Evolutionary conservation across 2,113 vertebrate genomes (phyloP), one percentile per base, ranked within the genome.

Genomic region (Otolemur garnettii): DNA sequence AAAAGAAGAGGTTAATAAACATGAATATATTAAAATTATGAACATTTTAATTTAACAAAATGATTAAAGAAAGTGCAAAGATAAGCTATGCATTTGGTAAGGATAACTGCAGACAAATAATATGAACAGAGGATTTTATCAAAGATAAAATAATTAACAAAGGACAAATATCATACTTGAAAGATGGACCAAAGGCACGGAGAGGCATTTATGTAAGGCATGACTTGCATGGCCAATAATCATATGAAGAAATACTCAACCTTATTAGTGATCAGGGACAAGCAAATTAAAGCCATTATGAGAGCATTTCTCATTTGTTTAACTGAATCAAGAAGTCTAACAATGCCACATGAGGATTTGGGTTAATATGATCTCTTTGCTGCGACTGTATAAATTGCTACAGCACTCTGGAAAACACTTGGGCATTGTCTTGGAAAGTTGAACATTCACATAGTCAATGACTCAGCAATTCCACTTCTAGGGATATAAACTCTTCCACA

Each of bases 61-160:
- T 62, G 15, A 59, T 69, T 57, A 81, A 79, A 59, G 30, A 60
- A 92, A 81, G 12, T 71, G 10, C 74, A 93, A 92, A 87, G 57
- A 60, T 77, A 86, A 72, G 59, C 18, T 74, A 28, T 82, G 92
- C 83, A 42, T 53, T 89, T 8, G 17, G 66, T 74, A 53, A 95
- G 53, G 17, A 42, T 62, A 79, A 83, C 72, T 96, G n/a, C 3
- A 87, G 42, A 68, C 33, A 88, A 90, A 89, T 62, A 53, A 38
- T 33, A 55, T 30, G 50, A 89, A 85, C 5, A 57, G 22, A 80
- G 83, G 11, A 87, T 28, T 30, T 86, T 78, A 84, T 88, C 5
- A 84, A 88, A 90, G 80, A 4, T 53, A 83, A 83, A 96, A 93
- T 30, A 91, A 86, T 35, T 75, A 72, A 69, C 66, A 28, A 91